phyloP scores from a whole-genome alignment of 2,797 vertebrate genomes.

The Echeneis naucrates region DNA sequence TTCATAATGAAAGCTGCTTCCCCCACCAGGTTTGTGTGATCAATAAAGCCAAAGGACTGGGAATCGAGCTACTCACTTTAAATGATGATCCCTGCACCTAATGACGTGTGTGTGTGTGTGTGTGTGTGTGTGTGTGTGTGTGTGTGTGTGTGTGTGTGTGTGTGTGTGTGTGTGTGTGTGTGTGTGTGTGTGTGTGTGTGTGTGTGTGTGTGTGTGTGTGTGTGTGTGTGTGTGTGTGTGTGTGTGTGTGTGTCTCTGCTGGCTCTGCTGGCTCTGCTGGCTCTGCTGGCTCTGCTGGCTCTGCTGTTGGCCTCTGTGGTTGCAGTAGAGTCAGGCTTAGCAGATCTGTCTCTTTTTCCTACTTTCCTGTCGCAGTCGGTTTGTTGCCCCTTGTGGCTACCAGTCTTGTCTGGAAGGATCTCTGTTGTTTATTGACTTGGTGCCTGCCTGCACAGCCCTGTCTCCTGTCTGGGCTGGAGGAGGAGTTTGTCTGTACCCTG shows the following conservation, averaged over 20 bases:
- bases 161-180: slow-evolving; percentile 32
- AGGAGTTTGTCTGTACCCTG: slow-evolving; percentile 17
- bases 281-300: slow-evolving; percentile 54
- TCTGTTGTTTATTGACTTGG: slow-evolving; percentile 70
- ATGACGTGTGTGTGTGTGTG: slow-evolving; percentile 48
- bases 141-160: slow-evolving; percentile 29
- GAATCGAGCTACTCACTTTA: slow-evolving; percentile 23
- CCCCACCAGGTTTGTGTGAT: slow-evolving; percentile 28
- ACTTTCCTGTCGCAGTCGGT: slow-evolving; percentile 32
- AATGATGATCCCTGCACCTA: slow-evolving; percentile 57
- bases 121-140: slow-evolving; percentile 21
- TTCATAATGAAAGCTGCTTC: slow-evolving; percentile 24
- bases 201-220: slow-evolving; percentile 35
- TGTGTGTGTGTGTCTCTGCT: slow-evolving; percentile 26
- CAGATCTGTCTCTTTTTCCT: slow-evolving; percentile 34
- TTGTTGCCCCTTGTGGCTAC: slow-evolving; percentile 39
- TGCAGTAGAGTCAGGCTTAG: slow-evolving; percentile 48
- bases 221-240: slow-evolving; percentile 17
- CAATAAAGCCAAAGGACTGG: slow-evolving; percentile 42
- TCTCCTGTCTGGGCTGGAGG: slow-evolving; percentile 52
- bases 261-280: too few relatives aligned
- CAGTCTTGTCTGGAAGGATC: slow-evolving; percentile 53
- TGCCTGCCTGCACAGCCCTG: slow-evolving; percentile 52
- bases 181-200: slow-evolving; percentile 22
- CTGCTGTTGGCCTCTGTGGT: slow-evolving; percentile 48